A percentile compares a stretch with the other conserved stretches of the same genome.
These are phyloP conservation scores for Brachionus sp. DNA, from an alignment of 1,140 invertebrate species.

Conservation along the genomic window DNA sequence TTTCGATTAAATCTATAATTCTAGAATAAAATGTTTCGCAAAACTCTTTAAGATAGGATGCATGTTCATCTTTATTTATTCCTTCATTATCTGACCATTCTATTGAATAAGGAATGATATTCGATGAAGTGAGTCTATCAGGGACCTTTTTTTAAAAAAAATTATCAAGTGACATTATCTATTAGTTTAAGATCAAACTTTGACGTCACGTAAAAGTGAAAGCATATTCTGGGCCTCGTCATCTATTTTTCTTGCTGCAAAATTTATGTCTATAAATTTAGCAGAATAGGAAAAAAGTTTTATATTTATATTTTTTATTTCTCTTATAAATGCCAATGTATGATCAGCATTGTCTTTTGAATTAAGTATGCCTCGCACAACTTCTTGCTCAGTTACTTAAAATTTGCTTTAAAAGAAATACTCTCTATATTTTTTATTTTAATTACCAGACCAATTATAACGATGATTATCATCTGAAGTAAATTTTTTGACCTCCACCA, in stretches of 20 bases:
- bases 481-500: conserved; percentile 78
- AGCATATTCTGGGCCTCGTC: conserved; percentile 85
- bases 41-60: conserved; percentile 90
- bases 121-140: not conserved
- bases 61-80: conserved; percentile 82
- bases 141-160: conserved; percentile 48
- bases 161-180: no score
- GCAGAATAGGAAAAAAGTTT: conserved; percentile 84
- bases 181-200: conserved; percentile 64
- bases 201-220: conserved; percentile 80
- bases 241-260: conserved; percentile 87
- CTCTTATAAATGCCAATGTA: conserved; percentile 80
- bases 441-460: conserved; percentile 93
- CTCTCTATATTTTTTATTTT: not conserved
- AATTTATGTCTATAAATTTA: conserved; percentile 83
- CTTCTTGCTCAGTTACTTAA: conserved; percentile 88
- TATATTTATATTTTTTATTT: conserved; percentile 95
- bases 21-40: conserved; percentile 75
- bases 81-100: conserved; percentile 96
- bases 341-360: conserved; percentile 93
- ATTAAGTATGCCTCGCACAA: conserved; percentile 87
- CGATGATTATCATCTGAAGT: conserved; percentile 91
- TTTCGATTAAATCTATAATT: conserved; percentile 71
- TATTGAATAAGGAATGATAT: conserved; percentile 73
- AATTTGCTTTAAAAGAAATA: conserved; percentile 2